These are phyloP conservation scores for Notodonta ziczac DNA, from an alignment of 2,888 invertebrate species.

Conservation along the genomic window DNA sequence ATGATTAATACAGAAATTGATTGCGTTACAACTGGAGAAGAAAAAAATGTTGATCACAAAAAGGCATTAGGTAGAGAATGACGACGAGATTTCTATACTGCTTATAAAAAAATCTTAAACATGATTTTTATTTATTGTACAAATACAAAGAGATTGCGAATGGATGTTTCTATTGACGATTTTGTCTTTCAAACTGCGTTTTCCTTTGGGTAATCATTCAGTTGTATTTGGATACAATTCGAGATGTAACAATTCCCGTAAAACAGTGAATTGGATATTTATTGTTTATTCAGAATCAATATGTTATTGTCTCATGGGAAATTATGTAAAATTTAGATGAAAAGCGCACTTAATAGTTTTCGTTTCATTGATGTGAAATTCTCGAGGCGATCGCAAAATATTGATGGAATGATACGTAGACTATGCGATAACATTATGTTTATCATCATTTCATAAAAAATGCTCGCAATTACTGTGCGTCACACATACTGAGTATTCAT, in stretches of 20 bases:
- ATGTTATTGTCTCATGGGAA: constrained; percentile 59
- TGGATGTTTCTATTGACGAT: constrained; percentile 8
- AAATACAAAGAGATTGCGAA: constrained; percentile 1
- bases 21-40: too few relatives aligned
- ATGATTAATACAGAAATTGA: too few relatives aligned
- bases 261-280: constrained; percentile 30
- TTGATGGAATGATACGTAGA: constrained; percentile 14
- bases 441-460: too few relatives aligned
- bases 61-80: background rate
- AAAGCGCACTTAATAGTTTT: constrained; percentile 39
- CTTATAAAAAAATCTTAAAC: background rate
- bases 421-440: too few relatives aligned
- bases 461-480: too few relatives aligned
- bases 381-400: constrained; percentile 29
- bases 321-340: constrained; percentile 52
- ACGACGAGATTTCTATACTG: background rate
- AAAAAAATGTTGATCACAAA: too few relatives aligned
- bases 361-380: constrained; percentile 31
- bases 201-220: constrained; percentile 44
- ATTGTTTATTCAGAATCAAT: constrained; percentile 33
- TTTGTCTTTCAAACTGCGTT: constrained; percentile 24
- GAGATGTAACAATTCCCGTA: constrained; percentile 26
- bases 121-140: background rate
- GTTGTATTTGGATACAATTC: constrained; percentile 29
- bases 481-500: too few relatives aligned